Evolutionary conservation across 1,140 invertebrate genomes (phyloP).

Genomic region (Zaprionus capensis): DNA sequence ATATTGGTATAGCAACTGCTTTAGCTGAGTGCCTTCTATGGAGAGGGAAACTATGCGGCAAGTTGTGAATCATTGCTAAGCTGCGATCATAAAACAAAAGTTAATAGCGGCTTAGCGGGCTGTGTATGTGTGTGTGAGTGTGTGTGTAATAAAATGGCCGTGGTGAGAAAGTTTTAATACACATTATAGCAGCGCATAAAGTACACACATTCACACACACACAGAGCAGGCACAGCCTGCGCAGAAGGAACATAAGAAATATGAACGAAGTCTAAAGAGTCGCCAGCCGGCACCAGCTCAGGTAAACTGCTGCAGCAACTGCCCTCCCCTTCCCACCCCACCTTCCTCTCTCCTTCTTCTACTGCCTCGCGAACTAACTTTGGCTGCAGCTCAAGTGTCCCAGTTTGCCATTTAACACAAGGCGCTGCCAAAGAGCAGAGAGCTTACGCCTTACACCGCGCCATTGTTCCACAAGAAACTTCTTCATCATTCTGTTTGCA

Average conservation of each 20-base stretch:
- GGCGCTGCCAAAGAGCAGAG: neutral
- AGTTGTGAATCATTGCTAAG: constrained; percentile 69
- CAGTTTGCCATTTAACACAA: constrained; percentile 76
- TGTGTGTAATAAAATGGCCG: constrained; percentile 66
- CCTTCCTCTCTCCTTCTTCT: neutral
- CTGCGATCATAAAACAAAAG: constrained; percentile 70
- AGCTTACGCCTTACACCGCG: constrained; percentile 31
- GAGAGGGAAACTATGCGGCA: constrained; percentile 14
- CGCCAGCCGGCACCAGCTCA: neutral
- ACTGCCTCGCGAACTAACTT: constrained; percentile 58
- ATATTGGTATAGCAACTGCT: neutral
- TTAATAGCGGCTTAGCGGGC: constrained; percentile 60
- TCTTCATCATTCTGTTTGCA: constrained; percentile 68
- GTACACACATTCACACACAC: constrained; percentile 24
- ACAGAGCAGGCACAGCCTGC: constrained; percentile 25
- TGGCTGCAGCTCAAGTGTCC: constrained; percentile 80
- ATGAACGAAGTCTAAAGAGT: neutral
- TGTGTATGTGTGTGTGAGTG: constrained; percentile 22
- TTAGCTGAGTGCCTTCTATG: neutral
- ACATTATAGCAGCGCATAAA: constrained; percentile 75
- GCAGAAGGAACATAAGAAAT: constrained; percentile 1
- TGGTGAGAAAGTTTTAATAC: constrained; percentile 81
- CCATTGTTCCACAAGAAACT: constrained; percentile 51
- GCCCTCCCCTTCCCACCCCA: neutral
- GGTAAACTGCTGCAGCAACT: neutral